Evolutionary conservation across 2,113 vertebrate species (phyloP), one percentile per base, ranked within the genome.

Genomic region (Osmerus mordax): DNA sequence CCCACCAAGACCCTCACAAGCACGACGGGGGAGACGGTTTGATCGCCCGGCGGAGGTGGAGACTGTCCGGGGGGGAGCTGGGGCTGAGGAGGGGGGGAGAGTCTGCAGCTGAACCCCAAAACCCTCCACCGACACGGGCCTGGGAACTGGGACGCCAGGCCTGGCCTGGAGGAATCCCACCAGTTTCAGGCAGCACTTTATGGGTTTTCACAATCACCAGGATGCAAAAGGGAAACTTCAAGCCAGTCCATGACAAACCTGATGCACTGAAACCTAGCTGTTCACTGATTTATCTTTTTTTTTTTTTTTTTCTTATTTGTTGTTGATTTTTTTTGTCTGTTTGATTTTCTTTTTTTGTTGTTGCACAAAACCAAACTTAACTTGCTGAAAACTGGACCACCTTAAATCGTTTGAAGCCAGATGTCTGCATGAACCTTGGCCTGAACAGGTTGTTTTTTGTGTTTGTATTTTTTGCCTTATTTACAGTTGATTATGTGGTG

Each of bases 391-490:
- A 82, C 78, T 86, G 81, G 80, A 88, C 67, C 65, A 75, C 68
- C 11, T 15, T 72, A 70, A 75, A 65, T 83, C 15, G 73, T 77
- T 75, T 74, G 29, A 86, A 86, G 69, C 23, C 87, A 84, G 84
- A 67, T 70, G 71, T 81, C 81, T 85, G 78, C 83, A 81, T 80
- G 81, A 76, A 74, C 61, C 87, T 71, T 77, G 65, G 71, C 72
- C 11, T 4, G 2, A 25, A 64, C 18, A 61, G 29, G 29, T 36
- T 47, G 3, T 41, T 73, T 74, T 61, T 21, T 56, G 23, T 77
- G 59, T 78, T 62, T 51, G 75, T 78, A 66, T 80, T 75, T 65
- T 55, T 86, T 81, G 86, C 86, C 85, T 89, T 90, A 85, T 84
- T 80, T 76, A 77, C 69, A 78, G 73, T 67, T 80, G 28, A 65